A percentile compares a stretch with the other conserved stretches of the same genome.
Evolutionary conservation across 2,797 vertebrate species (phyloP).

Genomic region (Periparus ater): DNA sequence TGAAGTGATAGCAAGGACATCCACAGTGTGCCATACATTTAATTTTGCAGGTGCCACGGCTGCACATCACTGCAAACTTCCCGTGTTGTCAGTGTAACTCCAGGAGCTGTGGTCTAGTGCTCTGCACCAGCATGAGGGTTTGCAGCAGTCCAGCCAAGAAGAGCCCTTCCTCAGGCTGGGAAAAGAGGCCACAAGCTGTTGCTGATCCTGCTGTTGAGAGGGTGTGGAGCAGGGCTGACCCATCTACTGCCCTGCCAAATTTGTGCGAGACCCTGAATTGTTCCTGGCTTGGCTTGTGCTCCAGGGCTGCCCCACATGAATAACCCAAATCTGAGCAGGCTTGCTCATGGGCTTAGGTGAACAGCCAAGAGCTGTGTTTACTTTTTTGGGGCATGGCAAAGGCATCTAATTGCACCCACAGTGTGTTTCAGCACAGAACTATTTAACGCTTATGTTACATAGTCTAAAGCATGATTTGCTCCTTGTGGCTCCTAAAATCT

Average conservation of each 20-base stretch:
- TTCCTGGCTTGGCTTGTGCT: not conserved
- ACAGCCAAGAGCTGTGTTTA: constrained; percentile 1
- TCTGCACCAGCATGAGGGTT: not conserved
- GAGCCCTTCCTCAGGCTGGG: not conserved
- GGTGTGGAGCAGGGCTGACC: not conserved
- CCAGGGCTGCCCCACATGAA: not conserved
- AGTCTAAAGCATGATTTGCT: constrained; percentile 29
- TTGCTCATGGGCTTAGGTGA: not conserved
- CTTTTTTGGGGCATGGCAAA: not conserved
- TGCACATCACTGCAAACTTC: not conserved
- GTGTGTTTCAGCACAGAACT: constrained; percentile 19
- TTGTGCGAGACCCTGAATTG: not conserved
- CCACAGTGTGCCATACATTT: not conserved
- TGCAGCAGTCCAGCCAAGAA: not conserved
- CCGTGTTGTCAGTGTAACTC: fast-evolving
- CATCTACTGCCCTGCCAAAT: not conserved
- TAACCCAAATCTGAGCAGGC: not conserved
- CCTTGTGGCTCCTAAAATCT: constrained; percentile 54
- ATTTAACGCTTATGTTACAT: constrained; percentile 37
- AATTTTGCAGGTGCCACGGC: not conserved
- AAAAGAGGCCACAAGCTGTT: not conserved
- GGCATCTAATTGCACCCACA: constrained; percentile 13
- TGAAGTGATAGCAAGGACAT: not conserved
- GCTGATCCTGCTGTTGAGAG: not conserved
- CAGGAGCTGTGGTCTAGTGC: not conserved